Conservation (phyloP, 2,113 vertebrate species). For the Sakesphorus luctuosus region DNA sequence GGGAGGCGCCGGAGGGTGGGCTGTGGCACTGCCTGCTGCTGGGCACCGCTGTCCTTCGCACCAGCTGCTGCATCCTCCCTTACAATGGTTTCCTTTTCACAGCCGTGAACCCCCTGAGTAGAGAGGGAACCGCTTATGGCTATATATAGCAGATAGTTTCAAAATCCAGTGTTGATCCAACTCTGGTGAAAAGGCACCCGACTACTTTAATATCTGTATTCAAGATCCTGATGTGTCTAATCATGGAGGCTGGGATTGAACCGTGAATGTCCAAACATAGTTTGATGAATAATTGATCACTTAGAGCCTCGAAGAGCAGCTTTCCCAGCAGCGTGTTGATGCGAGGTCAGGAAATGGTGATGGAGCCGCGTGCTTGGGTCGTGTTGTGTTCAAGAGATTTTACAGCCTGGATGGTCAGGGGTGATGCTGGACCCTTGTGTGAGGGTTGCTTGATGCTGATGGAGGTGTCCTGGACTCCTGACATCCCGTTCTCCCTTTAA, state of each 20-base stretch:
- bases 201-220: not conserved
- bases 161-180: not conserved
- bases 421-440: not conserved
- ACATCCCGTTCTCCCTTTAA: not conserved
- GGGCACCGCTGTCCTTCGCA: not conserved
- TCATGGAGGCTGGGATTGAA: conserved; percentile 2
- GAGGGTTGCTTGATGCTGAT: not conserved
- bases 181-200: not conserved
- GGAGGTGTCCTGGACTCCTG: not conserved
- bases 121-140: not conserved
- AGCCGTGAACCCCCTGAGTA: not conserved
- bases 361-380: not conserved
- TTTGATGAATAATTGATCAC: conserved; percentile 50
- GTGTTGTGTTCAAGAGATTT: not conserved
- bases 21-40: not conserved
- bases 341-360: not conserved
- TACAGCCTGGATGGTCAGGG: not conserved
- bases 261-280: conserved; percentile 1
- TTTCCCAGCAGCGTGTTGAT: not conserved
- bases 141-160: not conserved
- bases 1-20: not conserved
- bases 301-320: not conserved
- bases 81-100: not conserved
- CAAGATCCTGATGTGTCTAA: not conserved
- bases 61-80: not conserved